Evolutionary conservation across 2,113 vertebrate genomes (phyloP).

Genomic region (Collichthys lucidus): DNA sequence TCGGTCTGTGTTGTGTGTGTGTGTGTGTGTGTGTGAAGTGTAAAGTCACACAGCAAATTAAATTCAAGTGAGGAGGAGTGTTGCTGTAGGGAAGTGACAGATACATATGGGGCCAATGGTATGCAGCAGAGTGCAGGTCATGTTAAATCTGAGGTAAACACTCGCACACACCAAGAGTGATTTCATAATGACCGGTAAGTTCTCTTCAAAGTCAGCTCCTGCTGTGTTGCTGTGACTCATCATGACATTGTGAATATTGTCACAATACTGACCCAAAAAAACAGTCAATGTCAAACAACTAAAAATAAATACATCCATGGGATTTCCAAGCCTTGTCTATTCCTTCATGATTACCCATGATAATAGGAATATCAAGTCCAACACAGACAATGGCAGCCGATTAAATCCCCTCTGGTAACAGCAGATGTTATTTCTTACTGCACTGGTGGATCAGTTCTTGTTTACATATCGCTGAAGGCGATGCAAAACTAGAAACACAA

Average conservation of each 20-base stretch:
- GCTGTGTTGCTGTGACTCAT: not conserved
- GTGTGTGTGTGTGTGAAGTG: too few species aligned
- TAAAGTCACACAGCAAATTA: slow-evolving; percentile 17
- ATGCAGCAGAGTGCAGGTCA: not conserved
- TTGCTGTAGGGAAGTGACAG: slow-evolving; percentile 1
- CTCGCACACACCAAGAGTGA: not conserved
- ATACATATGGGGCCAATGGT: not conserved
- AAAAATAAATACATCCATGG: slow-evolving; percentile 15
- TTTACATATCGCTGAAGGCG: slow-evolving; percentile 12
- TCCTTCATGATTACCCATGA: not conserved
- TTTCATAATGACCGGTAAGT: not conserved
- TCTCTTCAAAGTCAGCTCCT: not conserved
- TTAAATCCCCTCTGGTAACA: not conserved
- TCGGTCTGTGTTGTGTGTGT: too few species aligned
- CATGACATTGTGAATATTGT: not conserved
- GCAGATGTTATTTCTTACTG: slow-evolving; percentile 15
- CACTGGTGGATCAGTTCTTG: not conserved
- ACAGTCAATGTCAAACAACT: not conserved
- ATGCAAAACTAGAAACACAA: not conserved
- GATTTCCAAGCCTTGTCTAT: not conserved
- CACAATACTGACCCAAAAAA: not conserved
- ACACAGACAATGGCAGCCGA: slow-evolving; percentile 2
- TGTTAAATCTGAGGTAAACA: not conserved
- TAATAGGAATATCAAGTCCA: slow-evolving; percentile 25
- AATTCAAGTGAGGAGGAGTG: not conserved